A percentile compares a stretch with the other conserved stretches of the same genome.
Conservation (phyloP, 2,888 invertebrate genomes). For the Heliconius erato region DNA sequence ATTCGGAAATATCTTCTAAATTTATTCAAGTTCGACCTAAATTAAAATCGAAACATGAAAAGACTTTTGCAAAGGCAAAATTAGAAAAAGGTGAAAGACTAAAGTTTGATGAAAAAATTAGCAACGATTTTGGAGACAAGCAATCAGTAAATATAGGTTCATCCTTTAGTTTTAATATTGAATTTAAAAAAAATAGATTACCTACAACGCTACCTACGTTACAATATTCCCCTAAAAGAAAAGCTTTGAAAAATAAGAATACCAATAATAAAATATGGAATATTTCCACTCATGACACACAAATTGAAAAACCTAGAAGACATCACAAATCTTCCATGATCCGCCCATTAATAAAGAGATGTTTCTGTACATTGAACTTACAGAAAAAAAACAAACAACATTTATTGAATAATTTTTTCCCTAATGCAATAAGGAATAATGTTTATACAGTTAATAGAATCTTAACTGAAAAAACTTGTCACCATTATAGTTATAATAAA, state of each 20-base stretch:
- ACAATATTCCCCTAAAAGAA: constrained; percentile 26
- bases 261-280: constrained; percentile 41
- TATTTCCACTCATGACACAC: constrained; percentile 46
- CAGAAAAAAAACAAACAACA: constrained; percentile 52
- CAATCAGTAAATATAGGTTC: constrained; percentile 55
- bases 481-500: not conserved
- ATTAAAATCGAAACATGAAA: constrained; percentile 27
- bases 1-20: constrained; percentile 37
- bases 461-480: constrained; percentile 23
- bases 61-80: constrained; percentile 24
- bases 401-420: not conserved
- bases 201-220: constrained; percentile 7
- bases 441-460: constrained; percentile 47
- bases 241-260: constrained; percentile 18
- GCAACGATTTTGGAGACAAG: constrained; percentile 8
- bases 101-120: constrained; percentile 17
- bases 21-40: constrained; percentile 34
- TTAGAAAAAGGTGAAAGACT: not conserved
- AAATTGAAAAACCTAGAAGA: constrained; percentile 48
- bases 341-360: constrained; percentile 59
- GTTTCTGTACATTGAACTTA: constrained; percentile 61
- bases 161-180: constrained; percentile 53
- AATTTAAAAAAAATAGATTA: constrained; percentile 53
- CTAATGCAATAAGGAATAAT: constrained; percentile 11
- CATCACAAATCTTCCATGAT: constrained; percentile 52